Evolutionary conservation across 30 jellyfish, hydroid and myxozoan genomes (phyloP).

Genomic region (Rhopilema esculentum): DNA sequence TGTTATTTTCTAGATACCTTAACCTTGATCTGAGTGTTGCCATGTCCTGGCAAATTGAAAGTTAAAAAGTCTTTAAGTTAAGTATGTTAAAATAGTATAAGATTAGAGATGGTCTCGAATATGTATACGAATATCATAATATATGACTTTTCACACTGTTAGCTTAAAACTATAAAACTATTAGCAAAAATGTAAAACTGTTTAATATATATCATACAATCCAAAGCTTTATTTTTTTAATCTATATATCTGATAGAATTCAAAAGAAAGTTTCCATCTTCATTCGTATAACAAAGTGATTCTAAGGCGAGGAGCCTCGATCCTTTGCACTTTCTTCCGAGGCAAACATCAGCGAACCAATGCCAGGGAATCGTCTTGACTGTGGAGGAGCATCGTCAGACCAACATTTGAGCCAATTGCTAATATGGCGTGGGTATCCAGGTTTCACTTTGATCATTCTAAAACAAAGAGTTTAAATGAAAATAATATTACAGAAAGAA

Average conservation of each 20-base stretch:
- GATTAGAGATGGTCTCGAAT: too few relatives aligned
- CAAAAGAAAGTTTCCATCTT: not conserved
- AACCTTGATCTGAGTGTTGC: too few relatives aligned
- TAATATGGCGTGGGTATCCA: constrained; percentile 66
- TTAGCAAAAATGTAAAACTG: not conserved
- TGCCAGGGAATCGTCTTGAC: not conserved
- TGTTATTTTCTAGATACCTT: too few relatives aligned
- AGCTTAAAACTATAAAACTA: not conserved
- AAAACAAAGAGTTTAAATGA: not conserved
- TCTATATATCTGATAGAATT: not conserved
- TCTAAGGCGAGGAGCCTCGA: not conserved
- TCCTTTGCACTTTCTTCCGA: not conserved
- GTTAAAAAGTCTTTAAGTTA: too few relatives aligned
- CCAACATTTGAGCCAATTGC: constrained; percentile 52
- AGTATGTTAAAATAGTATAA: too few relatives aligned
- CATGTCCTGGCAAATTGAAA: too few relatives aligned
- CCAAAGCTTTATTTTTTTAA: not conserved
- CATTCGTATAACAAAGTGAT: too few relatives aligned
- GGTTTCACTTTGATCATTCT: constrained; percentile 25
- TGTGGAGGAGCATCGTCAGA: constrained; percentile 22
- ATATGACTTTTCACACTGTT: not conserved
- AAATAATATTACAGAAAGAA: too few relatives aligned
- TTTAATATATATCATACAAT: not conserved
- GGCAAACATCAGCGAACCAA: not conserved
- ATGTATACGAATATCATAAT: not conserved